Conservation (phyloP, 92 coral and sea anemone species). For the Porites divaricata region DNA sequence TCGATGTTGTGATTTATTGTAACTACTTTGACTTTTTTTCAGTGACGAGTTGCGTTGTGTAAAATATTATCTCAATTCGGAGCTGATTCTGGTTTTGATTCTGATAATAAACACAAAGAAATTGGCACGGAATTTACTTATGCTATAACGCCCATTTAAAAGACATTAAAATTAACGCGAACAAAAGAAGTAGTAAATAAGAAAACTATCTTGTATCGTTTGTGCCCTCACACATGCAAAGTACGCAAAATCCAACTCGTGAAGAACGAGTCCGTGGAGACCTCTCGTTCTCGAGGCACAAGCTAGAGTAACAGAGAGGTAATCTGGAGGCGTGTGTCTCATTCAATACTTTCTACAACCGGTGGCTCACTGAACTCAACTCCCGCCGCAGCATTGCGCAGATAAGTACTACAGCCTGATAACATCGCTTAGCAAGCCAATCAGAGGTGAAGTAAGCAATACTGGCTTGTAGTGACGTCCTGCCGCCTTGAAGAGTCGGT, state of each 20-base stretch:
- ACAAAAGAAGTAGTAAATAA: neutral
- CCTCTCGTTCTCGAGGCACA: neutral
- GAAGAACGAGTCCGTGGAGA: neutral
- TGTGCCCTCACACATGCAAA: neutral
- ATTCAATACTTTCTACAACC: conserved; percentile 30
- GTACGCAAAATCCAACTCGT: neutral
- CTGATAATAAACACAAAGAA: conserved; percentile 39
- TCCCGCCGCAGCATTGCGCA: conserved; percentile 42
- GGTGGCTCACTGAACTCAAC: conserved; percentile 40
- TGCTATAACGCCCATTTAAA: conserved; percentile 2
- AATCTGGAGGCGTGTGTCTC: conserved; percentile 26
- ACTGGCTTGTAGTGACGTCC: conserved; percentile 40
- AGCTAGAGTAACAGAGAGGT: conserved; percentile 26
- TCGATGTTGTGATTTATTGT: conserved; percentile 11
- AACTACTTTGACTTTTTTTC: neutral
- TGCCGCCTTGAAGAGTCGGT: conserved; percentile 39
- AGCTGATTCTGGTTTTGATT: conserved; percentile 37
- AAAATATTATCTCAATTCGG: conserved; percentile 28
- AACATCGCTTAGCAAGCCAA: conserved; percentile 39
- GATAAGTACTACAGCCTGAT: conserved; percentile 32
- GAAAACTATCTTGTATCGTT: neutral
- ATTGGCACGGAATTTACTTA: conserved; percentile 26
- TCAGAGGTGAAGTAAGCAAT: conserved; percentile 32
- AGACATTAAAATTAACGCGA: conserved; percentile 9
- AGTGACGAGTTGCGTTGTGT: neutral